These are phyloP conservation scores for Myrmophylax atrothorax DNA, from an alignment of 2,113 vertebrate species.

Conservation along the genomic window DNA sequence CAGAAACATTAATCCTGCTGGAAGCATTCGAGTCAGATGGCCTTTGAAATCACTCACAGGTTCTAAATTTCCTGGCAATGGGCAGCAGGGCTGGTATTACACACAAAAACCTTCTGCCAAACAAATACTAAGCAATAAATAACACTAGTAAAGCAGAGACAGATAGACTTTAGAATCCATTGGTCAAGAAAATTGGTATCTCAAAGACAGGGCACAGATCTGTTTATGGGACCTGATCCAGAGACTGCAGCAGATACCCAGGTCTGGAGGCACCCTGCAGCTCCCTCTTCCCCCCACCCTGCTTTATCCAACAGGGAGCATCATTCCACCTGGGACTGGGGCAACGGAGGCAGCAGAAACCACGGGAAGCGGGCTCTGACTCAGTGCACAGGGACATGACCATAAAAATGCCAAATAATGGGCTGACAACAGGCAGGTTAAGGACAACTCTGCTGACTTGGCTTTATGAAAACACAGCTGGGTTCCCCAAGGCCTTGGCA, in stretches of 20 bases:
- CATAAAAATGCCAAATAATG: accelerated
- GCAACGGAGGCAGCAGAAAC: background rate
- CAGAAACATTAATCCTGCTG: slow-evolving; percentile 49
- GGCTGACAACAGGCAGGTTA: background rate
- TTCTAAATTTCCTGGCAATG: slow-evolving; percentile 53
- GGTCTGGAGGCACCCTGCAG: background rate
- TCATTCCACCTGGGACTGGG: accelerated
- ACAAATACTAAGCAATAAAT: slow-evolving; percentile 37
- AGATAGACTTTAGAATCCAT: background rate
- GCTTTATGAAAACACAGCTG: background rate
- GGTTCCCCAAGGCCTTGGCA: accelerated
- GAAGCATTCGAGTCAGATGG: slow-evolving; percentile 42
- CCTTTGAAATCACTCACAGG: slow-evolving; percentile 56
- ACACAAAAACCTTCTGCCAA: slow-evolving; percentile 38
- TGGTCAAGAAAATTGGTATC: background rate
- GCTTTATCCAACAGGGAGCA: background rate
- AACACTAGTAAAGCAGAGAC: background rate
- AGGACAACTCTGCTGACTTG: background rate
- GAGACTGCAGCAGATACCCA: background rate
- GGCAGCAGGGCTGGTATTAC: slow-evolving; percentile 36
- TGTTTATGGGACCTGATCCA: background rate
- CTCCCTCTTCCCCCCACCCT: background rate
- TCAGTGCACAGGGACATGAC: accelerated
- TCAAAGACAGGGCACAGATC: background rate
- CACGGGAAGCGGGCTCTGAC: accelerated